phyloP scores from a whole-genome alignment of 2,888 invertebrate genomes.

The Leptinotarsa juncta region DNA sequence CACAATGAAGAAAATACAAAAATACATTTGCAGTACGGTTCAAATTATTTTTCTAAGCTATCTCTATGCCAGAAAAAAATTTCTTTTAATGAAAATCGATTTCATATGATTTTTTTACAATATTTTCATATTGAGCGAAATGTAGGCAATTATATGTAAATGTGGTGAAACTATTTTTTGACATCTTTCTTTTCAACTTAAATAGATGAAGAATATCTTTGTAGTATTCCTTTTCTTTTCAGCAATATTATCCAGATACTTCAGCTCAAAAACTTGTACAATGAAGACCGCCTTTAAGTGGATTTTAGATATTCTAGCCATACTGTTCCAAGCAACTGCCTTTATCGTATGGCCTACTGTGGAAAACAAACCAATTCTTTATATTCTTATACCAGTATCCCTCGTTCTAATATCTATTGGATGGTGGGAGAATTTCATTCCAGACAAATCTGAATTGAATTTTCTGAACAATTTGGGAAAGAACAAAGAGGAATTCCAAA shows the following conservation, averaged over 20 bases:
- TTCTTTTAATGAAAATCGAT: too few relatives aligned
- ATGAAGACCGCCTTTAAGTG: constrained; percentile 58
- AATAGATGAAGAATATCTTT: too few relatives aligned
- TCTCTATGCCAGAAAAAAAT: too few relatives aligned
- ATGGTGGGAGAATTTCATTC: constrained; percentile 88
- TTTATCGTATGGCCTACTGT: constrained; percentile 78
- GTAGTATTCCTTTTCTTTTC: not conserved
- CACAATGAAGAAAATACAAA: too few relatives aligned
- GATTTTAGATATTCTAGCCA: constrained; percentile 71
- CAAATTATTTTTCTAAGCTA: too few relatives aligned
- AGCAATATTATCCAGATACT: constrained; percentile 40
- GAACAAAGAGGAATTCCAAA: constrained; percentile 55
- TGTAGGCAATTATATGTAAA: too few relatives aligned
- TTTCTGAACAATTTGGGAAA: constrained; percentile 62
- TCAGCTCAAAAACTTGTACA: constrained; percentile 23
- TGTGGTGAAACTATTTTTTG: too few relatives aligned
- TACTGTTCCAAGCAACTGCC: constrained; percentile 75
- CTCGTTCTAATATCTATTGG: constrained; percentile 78
- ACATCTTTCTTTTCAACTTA: too few relatives aligned
- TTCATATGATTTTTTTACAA: too few relatives aligned
- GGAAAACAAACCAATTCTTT: constrained; percentile 67
- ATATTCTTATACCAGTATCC: constrained; percentile 73
- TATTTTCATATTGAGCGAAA: too few relatives aligned
- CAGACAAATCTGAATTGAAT: constrained; percentile 57
- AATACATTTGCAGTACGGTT: too few relatives aligned